These are phyloP conservation scores for Ammodytes dubius DNA, from an alignment of 2,113 vertebrate species.

Conservation along the genomic window DNA sequence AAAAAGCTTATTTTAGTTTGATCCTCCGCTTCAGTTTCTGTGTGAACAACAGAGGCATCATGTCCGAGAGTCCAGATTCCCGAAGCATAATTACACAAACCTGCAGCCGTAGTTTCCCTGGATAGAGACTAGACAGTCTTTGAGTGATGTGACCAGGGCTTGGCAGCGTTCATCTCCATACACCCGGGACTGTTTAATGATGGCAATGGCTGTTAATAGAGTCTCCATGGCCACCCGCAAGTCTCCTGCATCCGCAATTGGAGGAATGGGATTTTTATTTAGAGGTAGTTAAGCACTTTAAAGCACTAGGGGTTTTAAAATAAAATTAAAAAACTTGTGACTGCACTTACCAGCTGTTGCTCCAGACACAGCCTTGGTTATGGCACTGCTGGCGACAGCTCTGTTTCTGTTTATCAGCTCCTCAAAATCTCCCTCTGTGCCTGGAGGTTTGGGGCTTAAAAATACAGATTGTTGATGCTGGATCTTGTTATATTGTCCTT, in stretches of 20 bases:
- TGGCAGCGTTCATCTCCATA: slow-evolving; percentile 92
- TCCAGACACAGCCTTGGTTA: slow-evolving; percentile 94
- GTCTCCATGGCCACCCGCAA: slow-evolving; percentile 93
- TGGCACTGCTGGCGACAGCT: slow-evolving; percentile 95
- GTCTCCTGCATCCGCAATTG: slow-evolving; percentile 84
- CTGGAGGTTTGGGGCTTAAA: slow-evolving; percentile 78
- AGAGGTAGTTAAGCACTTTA: neutral
- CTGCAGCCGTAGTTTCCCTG: slow-evolving; percentile 89
- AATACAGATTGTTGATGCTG: slow-evolving; percentile 6
- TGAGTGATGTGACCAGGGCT: slow-evolving; percentile 93
- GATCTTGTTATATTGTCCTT: neutral
- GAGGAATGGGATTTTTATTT: slow-evolving; percentile 7
- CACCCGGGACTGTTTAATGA: slow-evolving; percentile 96
- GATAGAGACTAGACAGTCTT: slow-evolving; percentile 95
- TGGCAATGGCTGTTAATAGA: slow-evolving; percentile 93
- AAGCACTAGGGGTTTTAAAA: neutral
- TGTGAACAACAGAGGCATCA: neutral
- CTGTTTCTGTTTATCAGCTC: slow-evolving; percentile 96
- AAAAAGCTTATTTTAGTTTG: neutral
- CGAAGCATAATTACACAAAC: slow-evolving; percentile 56
- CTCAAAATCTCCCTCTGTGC: slow-evolving; percentile 90
- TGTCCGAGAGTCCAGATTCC: neutral
- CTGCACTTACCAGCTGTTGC: slow-evolving; percentile 90
- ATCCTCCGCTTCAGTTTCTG: neutral
- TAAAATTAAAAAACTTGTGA: neutral